Percentiles rank a stretch among this genome's conserved stretches.
phyloP scores from a whole-genome alignment of 2,797 vertebrate species.

The Knipowitschia caucasica region DNA sequence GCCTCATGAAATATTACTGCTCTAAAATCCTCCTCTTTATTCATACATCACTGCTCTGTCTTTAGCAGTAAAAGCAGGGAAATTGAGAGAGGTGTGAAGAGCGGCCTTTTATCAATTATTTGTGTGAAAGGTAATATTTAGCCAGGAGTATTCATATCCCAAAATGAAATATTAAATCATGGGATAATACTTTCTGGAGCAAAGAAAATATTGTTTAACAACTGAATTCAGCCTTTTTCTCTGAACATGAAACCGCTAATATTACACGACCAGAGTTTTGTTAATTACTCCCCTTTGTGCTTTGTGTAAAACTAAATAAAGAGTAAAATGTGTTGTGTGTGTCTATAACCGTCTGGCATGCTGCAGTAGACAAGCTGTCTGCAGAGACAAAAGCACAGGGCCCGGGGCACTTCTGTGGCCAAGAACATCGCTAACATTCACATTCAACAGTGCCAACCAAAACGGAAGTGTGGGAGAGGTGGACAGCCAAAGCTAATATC shows the following conservation, averaged over 20 bases:
- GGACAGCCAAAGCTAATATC: constrained; percentile 41
- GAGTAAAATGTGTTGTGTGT: constrained; percentile 25
- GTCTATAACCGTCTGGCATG: constrained; percentile 41
- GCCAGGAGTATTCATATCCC: not conserved
- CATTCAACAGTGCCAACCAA: constrained; percentile 66
- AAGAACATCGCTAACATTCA: constrained; percentile 55
- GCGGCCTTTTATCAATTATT: not conserved
- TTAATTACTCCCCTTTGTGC: constrained; percentile 40
- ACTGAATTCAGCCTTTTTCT: not conserved
- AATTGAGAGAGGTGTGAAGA: constrained; percentile 14
- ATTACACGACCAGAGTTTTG: constrained; percentile 6
- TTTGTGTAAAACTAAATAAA: constrained; percentile 41
- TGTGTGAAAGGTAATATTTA: not conserved
- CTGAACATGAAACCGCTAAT: too few relatives aligned
- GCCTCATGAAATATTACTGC: constrained; percentile 65
- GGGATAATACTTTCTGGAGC: not conserved
- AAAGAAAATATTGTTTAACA: not conserved
- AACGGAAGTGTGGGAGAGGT: constrained; percentile 41
- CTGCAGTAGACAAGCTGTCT: constrained; percentile 39
- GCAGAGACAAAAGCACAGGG: constrained; percentile 44
- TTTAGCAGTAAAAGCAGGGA: constrained; percentile 19
- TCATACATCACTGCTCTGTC: constrained; percentile 43
- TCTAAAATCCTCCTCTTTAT: constrained; percentile 55
- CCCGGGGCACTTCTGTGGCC: constrained; percentile 50
- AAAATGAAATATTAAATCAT: not conserved